These are phyloP conservation scores for Platichthys flesus DNA, from an alignment of 2,113 vertebrate genomes.

Conservation along the genomic window DNA sequence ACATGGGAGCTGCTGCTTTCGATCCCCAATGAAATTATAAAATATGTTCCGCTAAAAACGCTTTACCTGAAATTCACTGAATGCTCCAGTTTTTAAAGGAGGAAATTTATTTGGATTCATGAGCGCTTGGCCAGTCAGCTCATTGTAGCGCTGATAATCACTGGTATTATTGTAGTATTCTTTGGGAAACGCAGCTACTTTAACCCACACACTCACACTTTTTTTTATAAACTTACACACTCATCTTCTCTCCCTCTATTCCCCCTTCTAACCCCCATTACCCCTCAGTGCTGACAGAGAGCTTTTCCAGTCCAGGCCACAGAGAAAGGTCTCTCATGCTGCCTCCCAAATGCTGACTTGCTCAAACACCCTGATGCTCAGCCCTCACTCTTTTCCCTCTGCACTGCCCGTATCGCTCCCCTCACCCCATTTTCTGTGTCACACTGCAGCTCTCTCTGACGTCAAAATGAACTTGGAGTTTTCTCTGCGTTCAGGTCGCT, in stretches of 20 bases:
- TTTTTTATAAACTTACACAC: slow-evolving; percentile 32
- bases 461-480: slow-evolving; percentile 36
- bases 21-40: too few species aligned
- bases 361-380: slow-evolving; percentile 47
- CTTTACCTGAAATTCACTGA: background rate
- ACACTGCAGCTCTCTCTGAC: slow-evolving; percentile 35
- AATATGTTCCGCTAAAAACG: background rate
- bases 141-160: too few species aligned
- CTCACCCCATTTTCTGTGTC: slow-evolving; percentile 17
- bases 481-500: slow-evolving; percentile 24
- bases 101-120: too few species aligned
- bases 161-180: slow-evolving; percentile 8
- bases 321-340: slow-evolving; percentile 54
- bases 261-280: slow-evolving; percentile 69
- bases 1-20: background rate
- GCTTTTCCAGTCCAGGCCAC: slow-evolving; percentile 57
- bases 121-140: too few species aligned
- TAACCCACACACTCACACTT: slow-evolving; percentile 31
- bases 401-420: slow-evolving; percentile 23
- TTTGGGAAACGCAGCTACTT: slow-evolving; percentile 31
- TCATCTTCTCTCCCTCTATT: slow-evolving; percentile 26
- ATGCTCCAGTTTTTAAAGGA: too few species aligned
- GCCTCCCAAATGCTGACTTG: slow-evolving; percentile 64
- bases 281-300: slow-evolving; percentile 72
- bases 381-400: slow-evolving; percentile 22